Percentiles rank a stretch among this genome's conserved stretches.
phyloP scores from a whole-genome alignment of 2,797 vertebrate species.

The Hipposideros larvatus region DNA sequence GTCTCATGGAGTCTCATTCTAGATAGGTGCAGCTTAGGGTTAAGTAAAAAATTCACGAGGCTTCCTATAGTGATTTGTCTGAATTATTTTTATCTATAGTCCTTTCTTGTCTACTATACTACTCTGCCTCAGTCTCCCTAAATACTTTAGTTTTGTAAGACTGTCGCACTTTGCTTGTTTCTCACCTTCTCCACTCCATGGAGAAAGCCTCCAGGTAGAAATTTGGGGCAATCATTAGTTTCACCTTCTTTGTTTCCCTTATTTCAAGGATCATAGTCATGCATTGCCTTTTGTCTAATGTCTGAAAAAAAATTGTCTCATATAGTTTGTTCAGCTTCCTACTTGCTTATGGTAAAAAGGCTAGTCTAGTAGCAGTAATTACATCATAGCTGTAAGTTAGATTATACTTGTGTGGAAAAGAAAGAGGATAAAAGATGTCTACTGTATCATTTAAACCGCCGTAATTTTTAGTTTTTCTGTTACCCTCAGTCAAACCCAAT shows the following conservation, averaged over 20 bases:
- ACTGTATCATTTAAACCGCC: not conserved
- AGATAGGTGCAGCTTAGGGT: not conserved
- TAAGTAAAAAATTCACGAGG: not conserved
- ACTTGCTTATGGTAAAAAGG: not conserved
- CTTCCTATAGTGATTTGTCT: not conserved
- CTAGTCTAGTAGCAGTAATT: not conserved
- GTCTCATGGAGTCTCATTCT: not conserved
- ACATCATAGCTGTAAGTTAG: not conserved
- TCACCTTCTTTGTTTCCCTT: not conserved
- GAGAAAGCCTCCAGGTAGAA: not conserved
- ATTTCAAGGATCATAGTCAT: slow-evolving; percentile 31
- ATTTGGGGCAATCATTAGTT: not conserved
- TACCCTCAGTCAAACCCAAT: not conserved
- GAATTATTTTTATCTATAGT: not conserved
- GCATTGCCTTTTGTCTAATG: not conserved
- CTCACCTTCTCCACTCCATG: not conserved
- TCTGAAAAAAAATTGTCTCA: not conserved
- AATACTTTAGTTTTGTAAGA: not conserved
- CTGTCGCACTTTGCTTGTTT: not conserved
- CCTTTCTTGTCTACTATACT: not conserved
- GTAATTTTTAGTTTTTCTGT: not conserved
- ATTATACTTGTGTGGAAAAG: not conserved
- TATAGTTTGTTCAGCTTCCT: slow-evolving; percentile 16
- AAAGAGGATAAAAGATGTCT: not conserved
- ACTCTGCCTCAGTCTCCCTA: not conserved